Evolutionary conservation across 2,113 vertebrate genomes (phyloP).

Genomic region (Hemichromis elongatus): DNA sequence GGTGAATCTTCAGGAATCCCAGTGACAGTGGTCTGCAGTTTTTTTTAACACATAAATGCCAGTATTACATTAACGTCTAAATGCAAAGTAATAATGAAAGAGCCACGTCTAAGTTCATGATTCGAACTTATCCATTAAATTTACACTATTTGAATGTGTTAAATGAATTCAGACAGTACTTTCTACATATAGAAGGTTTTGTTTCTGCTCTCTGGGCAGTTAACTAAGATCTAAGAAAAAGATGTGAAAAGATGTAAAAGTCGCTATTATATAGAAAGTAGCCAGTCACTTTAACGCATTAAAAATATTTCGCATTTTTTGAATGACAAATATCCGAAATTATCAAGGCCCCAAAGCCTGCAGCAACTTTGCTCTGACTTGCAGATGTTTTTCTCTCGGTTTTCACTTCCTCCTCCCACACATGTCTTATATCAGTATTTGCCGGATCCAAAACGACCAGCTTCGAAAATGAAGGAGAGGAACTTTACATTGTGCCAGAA

Average conservation of each 20-base stretch:
- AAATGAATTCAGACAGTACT: background rate
- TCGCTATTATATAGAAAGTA: background rate
- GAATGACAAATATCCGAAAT: slow-evolving; percentile 12
- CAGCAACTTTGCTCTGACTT: slow-evolving; percentile 59
- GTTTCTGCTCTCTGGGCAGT: background rate
- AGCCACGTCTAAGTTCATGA: background rate
- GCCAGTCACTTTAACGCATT: background rate
- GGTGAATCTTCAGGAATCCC: background rate
- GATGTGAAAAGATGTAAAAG: background rate
- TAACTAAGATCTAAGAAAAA: background rate
- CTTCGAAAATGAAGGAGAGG: slow-evolving; percentile 78
- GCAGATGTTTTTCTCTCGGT: slow-evolving; percentile 68
- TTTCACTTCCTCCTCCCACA: slow-evolving; percentile 73
- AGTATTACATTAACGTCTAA: background rate
- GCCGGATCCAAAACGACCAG: slow-evolving; percentile 71
- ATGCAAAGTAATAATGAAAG: background rate
- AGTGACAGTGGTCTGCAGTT: background rate
- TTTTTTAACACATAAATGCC: background rate
- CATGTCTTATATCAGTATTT: slow-evolving; percentile 76
- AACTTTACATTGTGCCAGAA: slow-evolving; percentile 82
- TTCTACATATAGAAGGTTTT: background rate
- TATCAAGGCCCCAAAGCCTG: slow-evolving; percentile 29
- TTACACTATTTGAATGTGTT: background rate
- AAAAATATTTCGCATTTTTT: background rate
- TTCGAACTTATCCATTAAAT: background rate